These are phyloP conservation scores for Cochlearius cochlearius DNA, from an alignment of 2,113 vertebrate species.

Conservation along the genomic window DNA sequence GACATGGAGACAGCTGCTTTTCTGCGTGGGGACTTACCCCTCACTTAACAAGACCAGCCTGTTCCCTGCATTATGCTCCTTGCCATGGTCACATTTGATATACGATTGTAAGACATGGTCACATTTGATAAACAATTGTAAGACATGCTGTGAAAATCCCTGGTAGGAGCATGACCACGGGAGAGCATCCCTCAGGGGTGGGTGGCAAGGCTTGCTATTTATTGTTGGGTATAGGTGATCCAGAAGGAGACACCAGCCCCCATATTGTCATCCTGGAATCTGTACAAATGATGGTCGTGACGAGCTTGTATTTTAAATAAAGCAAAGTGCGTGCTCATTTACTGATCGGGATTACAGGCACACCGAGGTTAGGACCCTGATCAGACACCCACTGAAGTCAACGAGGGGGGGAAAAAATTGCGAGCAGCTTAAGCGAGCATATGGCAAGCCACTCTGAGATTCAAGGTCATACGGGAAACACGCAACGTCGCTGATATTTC, in stretches of 20 bases:
- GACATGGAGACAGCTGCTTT: background rate
- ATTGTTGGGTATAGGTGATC: background rate
- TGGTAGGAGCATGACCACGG: background rate
- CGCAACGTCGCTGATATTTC: background rate
- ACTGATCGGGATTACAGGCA: background rate
- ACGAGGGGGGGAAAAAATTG: background rate
- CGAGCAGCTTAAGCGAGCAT: background rate
- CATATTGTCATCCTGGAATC: background rate
- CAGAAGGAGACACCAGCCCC: background rate
- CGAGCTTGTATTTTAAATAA: background rate
- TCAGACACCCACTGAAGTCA: background rate
- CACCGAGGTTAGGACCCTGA: background rate
- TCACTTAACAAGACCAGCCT: background rate
- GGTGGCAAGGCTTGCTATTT: background rate
- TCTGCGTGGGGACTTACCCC: background rate
- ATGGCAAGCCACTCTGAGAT: background rate
- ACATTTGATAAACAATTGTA: background rate
- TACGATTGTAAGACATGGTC: background rate
- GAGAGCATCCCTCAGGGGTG: background rate
- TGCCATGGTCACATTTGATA: background rate
- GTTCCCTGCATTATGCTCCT: background rate
- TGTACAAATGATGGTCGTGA: background rate
- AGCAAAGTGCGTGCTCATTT: background rate
- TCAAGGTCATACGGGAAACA: conserved; percentile 43
- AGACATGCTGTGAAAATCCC: background rate